These are phyloP conservation scores for Sitta europaea DNA, from an alignment of 2,113 vertebrate species.

Conservation along the genomic window DNA sequence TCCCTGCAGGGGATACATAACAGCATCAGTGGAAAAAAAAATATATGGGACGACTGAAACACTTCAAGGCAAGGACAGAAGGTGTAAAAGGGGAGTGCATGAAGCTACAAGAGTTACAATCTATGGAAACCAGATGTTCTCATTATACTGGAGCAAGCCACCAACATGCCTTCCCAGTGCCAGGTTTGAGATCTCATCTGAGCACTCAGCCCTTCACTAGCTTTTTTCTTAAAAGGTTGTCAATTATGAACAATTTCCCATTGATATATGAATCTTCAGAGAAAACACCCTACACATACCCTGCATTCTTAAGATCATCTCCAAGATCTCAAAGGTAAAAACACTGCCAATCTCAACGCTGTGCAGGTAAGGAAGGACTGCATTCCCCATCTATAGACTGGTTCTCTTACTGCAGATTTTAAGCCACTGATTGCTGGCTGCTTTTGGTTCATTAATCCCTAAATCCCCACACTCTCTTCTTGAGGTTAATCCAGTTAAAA, in stretches of 20 bases:
- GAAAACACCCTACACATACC: neutral
- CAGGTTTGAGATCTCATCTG: neutral
- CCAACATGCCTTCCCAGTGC: neutral
- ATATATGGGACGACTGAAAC: neutral
- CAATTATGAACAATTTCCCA: neutral
- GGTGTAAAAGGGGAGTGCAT: neutral
- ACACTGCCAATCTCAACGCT: neutral
- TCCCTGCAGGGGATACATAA: slow-evolving; percentile 3
- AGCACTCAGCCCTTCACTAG: neutral
- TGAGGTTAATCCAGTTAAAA: slow-evolving; percentile 67
- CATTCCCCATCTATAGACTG: neutral
- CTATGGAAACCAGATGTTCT: slow-evolving; percentile 1
- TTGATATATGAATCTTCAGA: neutral
- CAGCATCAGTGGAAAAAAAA: neutral
- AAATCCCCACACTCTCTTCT: slow-evolving; percentile 56
- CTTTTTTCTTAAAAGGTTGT: neutral
- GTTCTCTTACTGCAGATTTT: neutral
- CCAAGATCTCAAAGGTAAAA: neutral
- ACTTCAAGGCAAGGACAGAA: neutral
- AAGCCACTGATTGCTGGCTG: slow-evolving; percentile 32
- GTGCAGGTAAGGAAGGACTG: neutral
- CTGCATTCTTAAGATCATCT: neutral
- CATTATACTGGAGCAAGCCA: neutral
- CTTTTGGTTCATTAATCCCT: slow-evolving; percentile 59
- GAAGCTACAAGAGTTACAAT: neutral